Percentiles rank a stretch among this genome's conserved stretches.
These are phyloP conservation scores for Heteropelma amictum DNA, from an alignment of 2,888 invertebrate genomes.

Conservation along the genomic window DNA sequence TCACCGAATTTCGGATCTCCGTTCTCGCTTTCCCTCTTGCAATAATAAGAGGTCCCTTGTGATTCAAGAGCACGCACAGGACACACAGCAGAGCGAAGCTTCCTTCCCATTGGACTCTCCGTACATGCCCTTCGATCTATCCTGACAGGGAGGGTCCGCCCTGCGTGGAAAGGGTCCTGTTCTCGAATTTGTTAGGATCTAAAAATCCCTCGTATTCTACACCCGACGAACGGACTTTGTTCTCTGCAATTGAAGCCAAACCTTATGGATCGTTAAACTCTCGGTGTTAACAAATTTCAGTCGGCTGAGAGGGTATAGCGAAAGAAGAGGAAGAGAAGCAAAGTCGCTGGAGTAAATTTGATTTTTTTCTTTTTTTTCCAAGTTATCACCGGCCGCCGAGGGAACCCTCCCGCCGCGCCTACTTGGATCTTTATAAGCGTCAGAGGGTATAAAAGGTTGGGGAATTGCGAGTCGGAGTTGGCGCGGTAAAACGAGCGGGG, in stretches of 20 bases:
- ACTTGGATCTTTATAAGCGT: slow-evolving; percentile 24
- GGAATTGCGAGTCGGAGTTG: slow-evolving; percentile 37
- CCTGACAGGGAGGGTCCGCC: slow-evolving; percentile 30
- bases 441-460: slow-evolving; percentile 8
- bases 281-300: not conserved
- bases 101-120: slow-evolving; percentile 7
- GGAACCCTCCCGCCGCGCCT: slow-evolving; percentile 2
- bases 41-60: slow-evolving; percentile 51
- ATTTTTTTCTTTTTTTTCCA: slow-evolving; percentile 58
- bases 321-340: not conserved
- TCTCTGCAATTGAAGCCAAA: slow-evolving; percentile 16
- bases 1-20: slow-evolving; percentile 24
- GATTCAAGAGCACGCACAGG: slow-evolving; percentile 6
- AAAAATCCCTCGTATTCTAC: slow-evolving; percentile 59
- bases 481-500: slow-evolving; percentile 64
- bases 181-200: not conserved
- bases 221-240: slow-evolving; percentile 59
- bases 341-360: slow-evolving; percentile 54
- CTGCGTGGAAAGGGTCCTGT: slow-evolving; percentile 36
- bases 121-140: slow-evolving; percentile 47
- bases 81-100: too few species aligned
- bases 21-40: not conserved
- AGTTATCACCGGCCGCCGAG: slow-evolving; percentile 35
- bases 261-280: not conserved
- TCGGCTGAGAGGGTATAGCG: not conserved